These are phyloP conservation scores for Urosaurus nigricauda DNA, from an alignment of 2,797 vertebrate species.

Conservation along the genomic window DNA sequence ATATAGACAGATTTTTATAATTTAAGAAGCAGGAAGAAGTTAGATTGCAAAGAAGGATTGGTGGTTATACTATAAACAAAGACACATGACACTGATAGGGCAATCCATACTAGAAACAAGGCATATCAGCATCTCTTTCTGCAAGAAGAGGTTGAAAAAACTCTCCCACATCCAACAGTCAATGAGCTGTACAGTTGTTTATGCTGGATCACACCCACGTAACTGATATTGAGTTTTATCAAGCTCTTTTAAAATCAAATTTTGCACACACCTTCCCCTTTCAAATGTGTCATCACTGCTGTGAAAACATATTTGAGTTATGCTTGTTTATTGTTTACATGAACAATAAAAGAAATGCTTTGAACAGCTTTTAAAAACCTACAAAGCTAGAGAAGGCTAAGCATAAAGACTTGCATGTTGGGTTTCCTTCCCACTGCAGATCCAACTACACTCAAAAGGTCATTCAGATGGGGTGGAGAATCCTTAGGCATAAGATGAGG, in stretches of 20 bases:
- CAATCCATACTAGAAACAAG: not conserved
- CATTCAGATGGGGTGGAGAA: not conserved
- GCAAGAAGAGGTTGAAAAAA: not conserved
- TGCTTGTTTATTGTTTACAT: not conserved
- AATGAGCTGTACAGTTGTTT: not conserved
- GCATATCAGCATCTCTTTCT: not conserved
- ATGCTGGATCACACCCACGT: not conserved
- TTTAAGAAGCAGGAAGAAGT: not conserved
- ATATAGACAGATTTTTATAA: not conserved
- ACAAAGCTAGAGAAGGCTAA: not conserved
- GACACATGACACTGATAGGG: not conserved
- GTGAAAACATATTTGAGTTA: not conserved
- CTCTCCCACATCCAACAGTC: not conserved
- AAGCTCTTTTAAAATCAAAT: not conserved
- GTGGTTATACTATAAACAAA: not conserved
- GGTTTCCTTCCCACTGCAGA: not conserved
- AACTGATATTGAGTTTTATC: not conserved
- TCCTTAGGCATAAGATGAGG: not conserved
- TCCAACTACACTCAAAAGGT: not conserved
- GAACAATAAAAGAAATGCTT: not conserved
- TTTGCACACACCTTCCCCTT: not conserved
- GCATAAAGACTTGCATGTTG: not conserved
- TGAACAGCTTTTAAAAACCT: not conserved
- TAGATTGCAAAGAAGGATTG: not conserved
- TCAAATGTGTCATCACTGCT: not conserved